Percentiles rank a stretch among this genome's conserved stretches.
phyloP scores from a whole-genome alignment of 2,113 vertebrate genomes.

The Ailuropoda melanoleuca region DNA sequence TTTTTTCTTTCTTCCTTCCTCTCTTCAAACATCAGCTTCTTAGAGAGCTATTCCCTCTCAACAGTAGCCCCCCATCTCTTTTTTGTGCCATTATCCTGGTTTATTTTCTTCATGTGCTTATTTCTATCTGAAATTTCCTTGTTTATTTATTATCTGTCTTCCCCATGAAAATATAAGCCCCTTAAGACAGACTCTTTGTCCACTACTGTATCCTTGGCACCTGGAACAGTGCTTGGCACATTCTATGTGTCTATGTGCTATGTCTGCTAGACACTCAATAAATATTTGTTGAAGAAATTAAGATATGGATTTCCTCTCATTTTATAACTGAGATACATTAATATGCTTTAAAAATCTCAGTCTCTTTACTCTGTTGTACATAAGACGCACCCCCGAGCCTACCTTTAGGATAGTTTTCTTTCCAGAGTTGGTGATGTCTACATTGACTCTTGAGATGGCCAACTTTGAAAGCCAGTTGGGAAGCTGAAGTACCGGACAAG shows the following conservation, averaged over 20 bases:
- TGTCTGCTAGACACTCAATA: neutral
- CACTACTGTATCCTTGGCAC: neutral
- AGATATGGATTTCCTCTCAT: neutral
- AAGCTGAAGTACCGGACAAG: neutral
- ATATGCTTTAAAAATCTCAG: neutral
- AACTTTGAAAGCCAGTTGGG: neutral
- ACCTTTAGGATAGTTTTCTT: neutral
- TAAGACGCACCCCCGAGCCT: neutral
- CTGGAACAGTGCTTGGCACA: neutral
- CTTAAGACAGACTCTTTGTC: neutral
- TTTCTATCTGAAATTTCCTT: neutral
- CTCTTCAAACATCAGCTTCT: neutral
- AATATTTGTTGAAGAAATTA: conserved; percentile 10
- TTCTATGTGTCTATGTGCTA: too few relatives aligned
- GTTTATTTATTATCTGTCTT: neutral
- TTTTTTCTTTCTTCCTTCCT: neutral
- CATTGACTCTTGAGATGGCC: neutral
- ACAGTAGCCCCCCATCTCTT: neutral
- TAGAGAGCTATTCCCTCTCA: neutral
- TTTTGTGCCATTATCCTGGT: neutral
- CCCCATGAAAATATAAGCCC: neutral
- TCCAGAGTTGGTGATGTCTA: neutral
- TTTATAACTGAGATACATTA: neutral
- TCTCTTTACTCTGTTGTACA: neutral
- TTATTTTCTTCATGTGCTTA: neutral